phyloP scores from a whole-genome alignment of 2,888 invertebrate genomes.

The Agrochola lota region DNA sequence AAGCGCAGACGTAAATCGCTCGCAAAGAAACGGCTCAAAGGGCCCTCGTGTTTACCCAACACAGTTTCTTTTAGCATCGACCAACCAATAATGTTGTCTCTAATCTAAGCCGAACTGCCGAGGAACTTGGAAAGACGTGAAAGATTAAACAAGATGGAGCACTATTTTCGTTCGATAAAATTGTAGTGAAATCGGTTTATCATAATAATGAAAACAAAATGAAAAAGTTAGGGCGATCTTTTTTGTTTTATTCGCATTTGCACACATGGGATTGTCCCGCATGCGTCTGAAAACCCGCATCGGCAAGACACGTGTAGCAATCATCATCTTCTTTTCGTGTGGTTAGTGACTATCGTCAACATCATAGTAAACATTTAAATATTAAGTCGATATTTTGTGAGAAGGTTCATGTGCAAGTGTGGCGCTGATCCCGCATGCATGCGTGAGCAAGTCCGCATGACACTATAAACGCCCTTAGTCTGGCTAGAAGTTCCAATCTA shows the following conservation, averaged over 20 bases:
- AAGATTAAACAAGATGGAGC: constrained; percentile 43
- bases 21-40: constrained; percentile 77
- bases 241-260: neutral
- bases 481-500: neutral
- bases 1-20: constrained; percentile 76
- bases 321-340: too few relatives aligned
- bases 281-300: neutral
- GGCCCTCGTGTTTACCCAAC: constrained; percentile 73
- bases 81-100: constrained; percentile 55
- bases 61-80: constrained; percentile 61
- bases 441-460: neutral
- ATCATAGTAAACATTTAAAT: neutral
- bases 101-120: constrained; percentile 59
- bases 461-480: constrained; percentile 1
- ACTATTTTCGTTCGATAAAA: constrained; percentile 37
- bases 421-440: too few relatives aligned
- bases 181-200: constrained; percentile 24
- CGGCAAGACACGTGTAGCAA: neutral
- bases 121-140: constrained; percentile 50
- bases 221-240: neutral
- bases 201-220: too few relatives aligned
- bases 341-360: too few relatives aligned
- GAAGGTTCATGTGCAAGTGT: neutral
- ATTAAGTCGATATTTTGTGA: neutral
- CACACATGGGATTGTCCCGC: neutral